Evolutionary conservation across 2,888 invertebrate species (phyloP), one percentile per base, ranked within the genome.

Genomic region (Aethes cnicana): DNA sequence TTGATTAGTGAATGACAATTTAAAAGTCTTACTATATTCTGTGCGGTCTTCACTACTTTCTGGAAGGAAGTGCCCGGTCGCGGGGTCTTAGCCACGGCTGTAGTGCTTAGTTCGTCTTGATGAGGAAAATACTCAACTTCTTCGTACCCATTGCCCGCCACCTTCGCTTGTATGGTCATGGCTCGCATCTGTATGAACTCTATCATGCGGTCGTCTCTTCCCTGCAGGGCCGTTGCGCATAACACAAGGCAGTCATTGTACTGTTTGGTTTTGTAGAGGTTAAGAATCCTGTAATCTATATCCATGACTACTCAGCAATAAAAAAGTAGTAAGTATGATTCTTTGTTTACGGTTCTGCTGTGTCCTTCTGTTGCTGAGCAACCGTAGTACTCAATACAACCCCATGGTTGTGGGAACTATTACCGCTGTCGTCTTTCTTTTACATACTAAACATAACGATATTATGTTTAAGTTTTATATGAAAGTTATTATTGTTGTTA

Each of bases 51-150:
- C 7, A 92, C 90, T 50, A 92, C 91, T 70, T 92, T 92, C 57
- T 77, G 71, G 64, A 99, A 92, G 9, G 98, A 97, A 6, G 99
- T 99, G 8, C 99, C 99, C 3, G 97, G 97, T 64, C 98, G 91
- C 1, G 98, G 96, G 32, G 97, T 95, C 63, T 95, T 93, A 2
- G 96, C 96, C 48, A 97, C 89, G 44, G 95, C 91, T 59, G 92
- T 91, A 16, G 81, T 75, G 36, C 80, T 75, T 2, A 88, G 66
- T 4, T 82, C 80, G 47, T 85, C 79, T 57, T 79, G 74, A 39
- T 76, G 76, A 4, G 81, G 71, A 92, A 93, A 70, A 93, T 87
- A 66, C 91, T 94, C 78, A 30, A 88, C 95, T 73, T 95, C 95
- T 58, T 94, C 93, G 69, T 95, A 89, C 1, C 84, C 95, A 61